Percentiles rank a stretch among this genome's conserved stretches.
phyloP scores from a whole-genome alignment of 2,797 vertebrate genomes.

The Acipenser oxyrinchus region DNA sequence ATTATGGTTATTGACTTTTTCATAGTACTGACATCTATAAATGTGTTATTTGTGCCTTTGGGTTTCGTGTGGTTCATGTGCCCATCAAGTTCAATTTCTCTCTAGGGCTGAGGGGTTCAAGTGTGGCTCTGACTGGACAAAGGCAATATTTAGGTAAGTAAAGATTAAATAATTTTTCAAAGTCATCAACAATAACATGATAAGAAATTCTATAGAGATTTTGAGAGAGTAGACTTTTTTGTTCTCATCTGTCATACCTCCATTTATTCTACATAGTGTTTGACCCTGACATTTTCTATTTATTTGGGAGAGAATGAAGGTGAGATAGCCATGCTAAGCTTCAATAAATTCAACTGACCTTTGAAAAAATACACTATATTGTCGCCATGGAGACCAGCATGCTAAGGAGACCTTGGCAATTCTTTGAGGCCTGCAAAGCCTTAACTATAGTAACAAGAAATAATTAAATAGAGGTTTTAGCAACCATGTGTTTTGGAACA shows the following conservation, averaged over 20 bases:
- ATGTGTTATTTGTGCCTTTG: too few species aligned
- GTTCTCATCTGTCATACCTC: not conserved
- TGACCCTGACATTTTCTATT: not conserved
- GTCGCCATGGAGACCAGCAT: not conserved
- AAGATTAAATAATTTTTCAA: slow-evolving; percentile 4
- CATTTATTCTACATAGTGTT: not conserved
- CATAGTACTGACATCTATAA: too few species aligned
- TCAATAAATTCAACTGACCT: not conserved
- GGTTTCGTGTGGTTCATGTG: too few species aligned
- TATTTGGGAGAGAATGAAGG: not conserved
- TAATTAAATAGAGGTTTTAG: not conserved
- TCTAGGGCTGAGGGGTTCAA: slow-evolving; percentile 75
- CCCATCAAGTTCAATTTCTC: slow-evolving; percentile 1
- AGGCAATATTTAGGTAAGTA: slow-evolving; percentile 77
- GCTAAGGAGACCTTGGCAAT: not conserved
- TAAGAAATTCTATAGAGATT: not conserved
- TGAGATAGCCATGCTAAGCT: not conserved
- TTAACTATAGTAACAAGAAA: not conserved
- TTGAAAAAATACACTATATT: not conserved
- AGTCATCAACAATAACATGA: not conserved
- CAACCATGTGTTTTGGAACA: not conserved
- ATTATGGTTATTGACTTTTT: too few species aligned
- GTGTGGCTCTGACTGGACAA: slow-evolving; percentile 79
- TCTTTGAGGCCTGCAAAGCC: not conserved
- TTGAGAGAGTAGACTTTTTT: not conserved